A percentile compares a stretch with the other conserved stretches of the same genome.
Conservation (phyloP, 2,113 vertebrate genomes). For the Aspiorhynchus laticeps region DNA sequence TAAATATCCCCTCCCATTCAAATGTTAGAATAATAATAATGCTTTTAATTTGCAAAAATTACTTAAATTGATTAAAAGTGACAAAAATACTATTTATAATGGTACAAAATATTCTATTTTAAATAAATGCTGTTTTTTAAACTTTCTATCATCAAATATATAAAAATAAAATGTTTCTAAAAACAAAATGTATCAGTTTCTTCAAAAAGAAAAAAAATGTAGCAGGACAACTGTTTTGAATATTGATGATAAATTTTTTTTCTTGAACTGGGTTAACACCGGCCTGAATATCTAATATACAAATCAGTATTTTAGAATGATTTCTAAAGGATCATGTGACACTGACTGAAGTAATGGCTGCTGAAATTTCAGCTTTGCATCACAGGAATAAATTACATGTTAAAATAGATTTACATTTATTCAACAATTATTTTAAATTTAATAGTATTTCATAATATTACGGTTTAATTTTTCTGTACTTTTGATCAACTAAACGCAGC, state of each 20-base stretch:
- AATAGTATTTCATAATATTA: neutral
- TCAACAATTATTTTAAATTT: neutral
- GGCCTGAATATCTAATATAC: no score
- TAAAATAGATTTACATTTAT: neutral
- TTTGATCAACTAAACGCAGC: neutral
- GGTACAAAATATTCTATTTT: neutral
- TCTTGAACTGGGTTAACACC: no score
- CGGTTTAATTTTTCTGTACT: neutral
- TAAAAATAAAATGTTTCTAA: no score
- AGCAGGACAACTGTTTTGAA: no score
- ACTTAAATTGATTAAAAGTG: neutral
- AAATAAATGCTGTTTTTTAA: neutral
- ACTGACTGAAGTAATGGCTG: no score
- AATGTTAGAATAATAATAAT: neutral
- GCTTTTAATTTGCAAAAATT: neutral
- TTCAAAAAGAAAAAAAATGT: no score
- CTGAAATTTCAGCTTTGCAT: no score
- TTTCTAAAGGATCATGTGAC: no score
- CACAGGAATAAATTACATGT: neutral
- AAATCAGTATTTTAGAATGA: neutral
- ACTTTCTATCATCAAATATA: neutral
- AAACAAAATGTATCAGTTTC: no score
- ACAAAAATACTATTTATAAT: neutral
- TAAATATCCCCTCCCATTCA: neutral
- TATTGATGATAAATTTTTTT: no score